These are phyloP conservation scores for Xylophagus ater DNA, from an alignment of 2,888 invertebrate genomes.

Conservation along the genomic window DNA sequence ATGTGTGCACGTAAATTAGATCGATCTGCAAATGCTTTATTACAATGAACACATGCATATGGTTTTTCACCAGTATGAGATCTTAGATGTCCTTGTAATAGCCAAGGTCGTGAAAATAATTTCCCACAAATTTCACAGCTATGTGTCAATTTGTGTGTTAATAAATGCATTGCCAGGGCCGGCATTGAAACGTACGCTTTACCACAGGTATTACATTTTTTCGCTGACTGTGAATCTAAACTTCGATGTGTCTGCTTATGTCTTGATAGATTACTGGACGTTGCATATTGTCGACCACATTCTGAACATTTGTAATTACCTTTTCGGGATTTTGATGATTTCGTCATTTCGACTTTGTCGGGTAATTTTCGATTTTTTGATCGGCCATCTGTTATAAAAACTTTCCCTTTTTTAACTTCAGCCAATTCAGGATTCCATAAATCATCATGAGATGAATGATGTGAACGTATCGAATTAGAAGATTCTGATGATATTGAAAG, in stretches of 20 bases:
- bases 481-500: slow-evolving; percentile 27
- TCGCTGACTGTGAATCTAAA: slow-evolving; percentile 88
- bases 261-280: slow-evolving; percentile 77
- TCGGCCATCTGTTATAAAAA: slow-evolving; percentile 41
- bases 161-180: slow-evolving; percentile 85
- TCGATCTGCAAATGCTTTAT: slow-evolving; percentile 88
- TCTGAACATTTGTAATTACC: slow-evolving; percentile 64
- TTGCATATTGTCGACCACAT: slow-evolving; percentile 86
- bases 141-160: slow-evolving; percentile 87
- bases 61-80: slow-evolving; percentile 93
- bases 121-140: slow-evolving; percentile 89
- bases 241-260: slow-evolving; percentile 90
- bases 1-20: slow-evolving; percentile 90
- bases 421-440: slow-evolving; percentile 15
- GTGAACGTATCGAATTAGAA: background rate
- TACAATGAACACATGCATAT: slow-evolving; percentile 87
- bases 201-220: slow-evolving; percentile 89
- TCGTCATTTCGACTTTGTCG: slow-evolving; percentile 3
- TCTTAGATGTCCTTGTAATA: slow-evolving; percentile 73
- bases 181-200: slow-evolving; percentile 98
- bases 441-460: slow-evolving; percentile 5
- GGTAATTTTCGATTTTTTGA: slow-evolving; percentile 40
- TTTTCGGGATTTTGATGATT: slow-evolving; percentile 17
- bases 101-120: slow-evolving; percentile 90
- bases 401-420: slow-evolving; percentile 14